Base-by-base conservation (phyloP, 1,140 invertebrate genomes). In the Galendromus occidentalis region DNA sequence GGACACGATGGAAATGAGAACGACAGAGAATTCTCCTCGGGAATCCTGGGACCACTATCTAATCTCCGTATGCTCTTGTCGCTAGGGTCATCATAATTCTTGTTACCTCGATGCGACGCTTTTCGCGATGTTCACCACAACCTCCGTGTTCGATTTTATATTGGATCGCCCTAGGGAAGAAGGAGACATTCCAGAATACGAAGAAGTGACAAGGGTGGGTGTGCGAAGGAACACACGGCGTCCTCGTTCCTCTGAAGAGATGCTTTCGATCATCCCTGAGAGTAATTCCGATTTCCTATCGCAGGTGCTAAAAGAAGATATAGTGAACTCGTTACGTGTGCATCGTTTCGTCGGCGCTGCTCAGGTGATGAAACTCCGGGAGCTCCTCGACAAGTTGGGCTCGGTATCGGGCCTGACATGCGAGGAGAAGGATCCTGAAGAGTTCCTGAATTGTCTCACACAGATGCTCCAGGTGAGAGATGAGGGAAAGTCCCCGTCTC, bases 51-150 rank as follows among this genome's bases (percentile, higher is more conserved):
- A n/a, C 14, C 20, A 20, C 22, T 4, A 14, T 47, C 28, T 28
- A 47, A 4, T 47, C 25, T 59, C 33, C 25, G n/a, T n/a, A n/a
- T n/a, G n/a, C n/a, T n/a, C 6, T 47, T 25, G 4, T 59, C 33
- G 4, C 6, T 92, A 97, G 78, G 94, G 94, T 5, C 91, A 96
- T 75, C 88, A 94, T 72, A 98, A 97, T 79, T 96, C 91, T 0
- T 98, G 94, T 75, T 98, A 98, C 75, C 79, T 97, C 66, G 94
- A 98, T 76, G 91, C 92, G 1, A 95, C 91, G 2, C 78, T 97
- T 6, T 95, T 95, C 76, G 85, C 88, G 20, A 97, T 97, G 92
- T 97, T 95, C 75, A 87, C 91, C 9, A 95, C 92, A 75, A 91
- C 88, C 0, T 85, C 85, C 72, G 89, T 93, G 0, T 96, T 96